phyloP scores from a whole-genome alignment of 2,113 vertebrate genomes.

The Sinocyclocheilus grahami region DNA sequence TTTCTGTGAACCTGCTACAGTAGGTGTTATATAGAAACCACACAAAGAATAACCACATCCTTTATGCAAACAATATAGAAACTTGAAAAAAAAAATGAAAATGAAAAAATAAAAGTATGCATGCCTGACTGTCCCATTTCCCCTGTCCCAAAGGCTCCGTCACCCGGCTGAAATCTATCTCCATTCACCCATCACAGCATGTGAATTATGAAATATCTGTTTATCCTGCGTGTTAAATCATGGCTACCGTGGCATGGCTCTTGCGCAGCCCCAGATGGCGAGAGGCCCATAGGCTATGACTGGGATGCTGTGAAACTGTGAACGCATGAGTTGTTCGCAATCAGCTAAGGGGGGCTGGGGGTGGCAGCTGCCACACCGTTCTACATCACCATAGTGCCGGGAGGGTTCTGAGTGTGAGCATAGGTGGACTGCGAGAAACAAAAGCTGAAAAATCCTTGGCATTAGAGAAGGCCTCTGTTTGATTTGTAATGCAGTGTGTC shows the following conservation, averaged over 20 bases:
- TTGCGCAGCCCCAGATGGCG: conserved; percentile 54
- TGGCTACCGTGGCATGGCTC: not conserved
- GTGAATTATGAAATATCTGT: conserved; percentile 46
- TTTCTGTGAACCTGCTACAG: not conserved
- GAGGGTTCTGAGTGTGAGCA: conserved; percentile 4
- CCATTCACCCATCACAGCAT: not conserved
- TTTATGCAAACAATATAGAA: not conserved
- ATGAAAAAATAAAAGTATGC: not conserved
- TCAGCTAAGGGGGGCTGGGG: conserved; percentile 37
- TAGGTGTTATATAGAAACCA: not conserved
- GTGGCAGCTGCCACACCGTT: conserved; percentile 54
- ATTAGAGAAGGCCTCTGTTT: not conserved
- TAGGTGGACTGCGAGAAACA: conserved; percentile 28
- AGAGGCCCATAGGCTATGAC: conserved; percentile 44
- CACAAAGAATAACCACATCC: not conserved
- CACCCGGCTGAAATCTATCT: conserved; percentile 30
- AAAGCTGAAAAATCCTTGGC: conserved; percentile 15
- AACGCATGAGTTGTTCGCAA: conserved; percentile 53
- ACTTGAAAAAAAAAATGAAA: too few species aligned
- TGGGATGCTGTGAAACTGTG: conserved; percentile 54
- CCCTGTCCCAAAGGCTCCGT: not conserved
- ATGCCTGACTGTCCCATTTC: conserved; percentile 5
- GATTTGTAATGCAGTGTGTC: conserved; percentile 17
- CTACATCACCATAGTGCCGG: conserved; percentile 17
- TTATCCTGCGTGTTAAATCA: conserved; percentile 42